Evolutionary conservation across 2,113 vertebrate genomes (phyloP).

Genomic region (Antigone vipio): DNA sequence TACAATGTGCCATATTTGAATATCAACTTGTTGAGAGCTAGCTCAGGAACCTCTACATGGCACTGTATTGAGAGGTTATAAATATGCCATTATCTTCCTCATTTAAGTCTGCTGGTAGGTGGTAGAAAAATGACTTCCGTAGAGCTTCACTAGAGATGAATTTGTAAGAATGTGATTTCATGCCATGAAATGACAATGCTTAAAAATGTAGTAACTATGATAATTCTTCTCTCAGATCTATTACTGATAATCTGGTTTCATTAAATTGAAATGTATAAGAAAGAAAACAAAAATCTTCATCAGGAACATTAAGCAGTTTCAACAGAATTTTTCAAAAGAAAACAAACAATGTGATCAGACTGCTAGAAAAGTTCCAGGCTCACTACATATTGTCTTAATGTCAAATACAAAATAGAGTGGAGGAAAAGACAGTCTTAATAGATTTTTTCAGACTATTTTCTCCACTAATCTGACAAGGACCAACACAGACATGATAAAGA

Average conservation of each 20-base stretch:
- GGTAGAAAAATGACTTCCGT: background rate
- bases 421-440: background rate
- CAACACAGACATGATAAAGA: background rate
- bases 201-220: background rate
- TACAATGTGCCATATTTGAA: background rate
- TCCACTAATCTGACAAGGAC: background rate
- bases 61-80: background rate
- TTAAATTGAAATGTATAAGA: background rate
- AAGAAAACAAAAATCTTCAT: background rate
- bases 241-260: background rate
- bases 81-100: conserved; percentile 34
- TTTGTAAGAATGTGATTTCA: background rate
- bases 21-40: background rate
- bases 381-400: background rate
- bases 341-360: background rate
- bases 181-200: background rate
- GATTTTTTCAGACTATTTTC: background rate
- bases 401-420: background rate
- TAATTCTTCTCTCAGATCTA: background rate
- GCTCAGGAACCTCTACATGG: background rate
- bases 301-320: background rate
- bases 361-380: background rate
- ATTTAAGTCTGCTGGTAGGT: conserved; percentile 31
- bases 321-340: background rate
- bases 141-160: background rate